Evolutionary conservation across 2,888 invertebrate species (phyloP).

Genomic region (Hypomecis punctinalis): DNA sequence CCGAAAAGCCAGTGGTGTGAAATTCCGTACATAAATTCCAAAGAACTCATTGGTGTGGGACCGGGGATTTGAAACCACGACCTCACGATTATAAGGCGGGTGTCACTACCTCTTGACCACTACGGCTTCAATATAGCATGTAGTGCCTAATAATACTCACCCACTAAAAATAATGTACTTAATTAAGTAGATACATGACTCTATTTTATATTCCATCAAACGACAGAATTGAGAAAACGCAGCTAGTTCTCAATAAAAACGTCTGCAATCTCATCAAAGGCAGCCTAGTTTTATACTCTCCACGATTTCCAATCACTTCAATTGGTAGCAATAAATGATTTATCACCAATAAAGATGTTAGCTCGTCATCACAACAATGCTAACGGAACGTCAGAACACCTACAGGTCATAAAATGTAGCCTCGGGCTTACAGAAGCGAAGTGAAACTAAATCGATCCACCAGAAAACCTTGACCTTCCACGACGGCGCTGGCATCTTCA

Average conservation of each 20-base stretch:
- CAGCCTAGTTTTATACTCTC: constrained; percentile 11
- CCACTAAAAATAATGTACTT: too few species aligned
- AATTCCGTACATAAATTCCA: too few species aligned
- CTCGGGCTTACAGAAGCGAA: constrained; percentile 70
- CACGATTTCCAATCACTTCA: constrained; percentile 22
- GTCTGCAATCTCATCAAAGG: constrained; percentile 11
- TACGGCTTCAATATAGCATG: too few species aligned
- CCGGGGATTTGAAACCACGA: too few species aligned
- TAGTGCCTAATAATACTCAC: too few species aligned
- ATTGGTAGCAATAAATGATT: constrained; percentile 30
- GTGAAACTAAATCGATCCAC: constrained; percentile 62
- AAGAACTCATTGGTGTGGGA: too few species aligned
- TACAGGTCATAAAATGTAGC: constrained; percentile 63
- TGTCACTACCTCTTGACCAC: too few species aligned
- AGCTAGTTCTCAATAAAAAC: neutral
- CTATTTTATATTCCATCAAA: too few species aligned
- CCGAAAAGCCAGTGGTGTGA: too few species aligned
- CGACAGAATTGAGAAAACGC: too few species aligned
- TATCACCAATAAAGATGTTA: constrained; percentile 58
- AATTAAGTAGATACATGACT: too few species aligned
- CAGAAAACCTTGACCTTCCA: constrained; percentile 53
- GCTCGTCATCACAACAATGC: constrained; percentile 54
- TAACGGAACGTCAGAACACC: constrained; percentile 61
- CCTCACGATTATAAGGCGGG: too few species aligned
- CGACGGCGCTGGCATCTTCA: constrained; percentile 42